phyloP scores from a whole-genome alignment of 2,888 invertebrate genomes.

The Cristatella mucedo region DNA sequence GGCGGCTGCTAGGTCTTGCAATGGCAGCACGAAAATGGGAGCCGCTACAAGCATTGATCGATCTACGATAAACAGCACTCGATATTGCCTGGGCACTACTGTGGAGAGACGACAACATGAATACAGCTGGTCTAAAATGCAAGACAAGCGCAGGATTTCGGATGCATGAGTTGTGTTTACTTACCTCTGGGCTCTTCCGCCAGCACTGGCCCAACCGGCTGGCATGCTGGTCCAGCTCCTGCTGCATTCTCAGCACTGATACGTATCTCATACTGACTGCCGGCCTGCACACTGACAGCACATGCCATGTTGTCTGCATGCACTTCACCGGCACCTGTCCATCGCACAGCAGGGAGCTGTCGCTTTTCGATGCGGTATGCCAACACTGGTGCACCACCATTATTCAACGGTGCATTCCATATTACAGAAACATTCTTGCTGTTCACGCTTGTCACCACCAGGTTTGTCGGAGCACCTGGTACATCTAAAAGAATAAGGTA shows the following conservation, averaged over 20 bases:
- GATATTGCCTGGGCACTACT: background rate
- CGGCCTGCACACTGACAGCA: no score
- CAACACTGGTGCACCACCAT: no score
- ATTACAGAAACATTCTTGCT: background rate
- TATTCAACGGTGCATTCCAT: no score
- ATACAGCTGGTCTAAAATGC: background rate
- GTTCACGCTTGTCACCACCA: background rate
- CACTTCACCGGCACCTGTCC: no score
- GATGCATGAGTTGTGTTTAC: conserved; percentile 1
- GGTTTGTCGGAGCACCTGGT: conserved; percentile 7
- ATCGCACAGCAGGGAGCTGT: no score
- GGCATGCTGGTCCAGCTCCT: conserved; percentile 76
- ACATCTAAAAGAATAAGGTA: conserved; percentile 4
- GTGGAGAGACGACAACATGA: background rate
- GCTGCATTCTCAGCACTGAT: conserved; percentile 71
- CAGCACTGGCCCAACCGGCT: conserved; percentile 50
- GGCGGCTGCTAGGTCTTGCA: conserved; percentile 25
- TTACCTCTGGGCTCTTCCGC: conserved; percentile 67
- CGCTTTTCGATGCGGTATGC: no score
- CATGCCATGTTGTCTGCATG: no score
- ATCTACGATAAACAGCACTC: background rate
- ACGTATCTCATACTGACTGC: conserved; percentile 75
- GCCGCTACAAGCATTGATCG: no score
- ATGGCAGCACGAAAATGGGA: conserved; percentile 23
- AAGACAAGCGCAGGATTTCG: background rate